Percentiles rank a stretch among this genome's conserved stretches.
Evolutionary conservation across 1,140 invertebrate species (phyloP).

Genomic region (Zelostemma sp.): DNA sequence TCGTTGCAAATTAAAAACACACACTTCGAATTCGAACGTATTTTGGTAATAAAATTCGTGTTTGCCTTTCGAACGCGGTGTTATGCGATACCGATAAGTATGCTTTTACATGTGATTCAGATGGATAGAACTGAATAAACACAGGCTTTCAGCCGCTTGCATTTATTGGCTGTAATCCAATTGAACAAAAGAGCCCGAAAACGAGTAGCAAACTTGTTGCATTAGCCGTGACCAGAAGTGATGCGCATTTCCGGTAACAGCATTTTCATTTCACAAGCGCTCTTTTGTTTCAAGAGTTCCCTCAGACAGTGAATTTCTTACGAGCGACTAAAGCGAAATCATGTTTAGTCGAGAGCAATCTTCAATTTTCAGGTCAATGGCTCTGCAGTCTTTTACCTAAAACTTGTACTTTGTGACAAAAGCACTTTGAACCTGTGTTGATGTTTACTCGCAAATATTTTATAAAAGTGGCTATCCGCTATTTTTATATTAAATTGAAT

Average conservation of each 20-base stretch:
- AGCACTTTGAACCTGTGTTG: background rate
- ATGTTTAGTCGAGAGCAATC: slow-evolving; percentile 7
- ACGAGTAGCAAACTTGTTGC: slow-evolving; percentile 53
- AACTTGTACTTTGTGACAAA: background rate
- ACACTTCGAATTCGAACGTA: no score
- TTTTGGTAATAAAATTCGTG: no score
- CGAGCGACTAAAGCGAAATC: slow-evolving; percentile 13
- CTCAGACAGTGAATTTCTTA: slow-evolving; percentile 18
- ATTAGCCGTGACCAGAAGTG: slow-evolving; percentile 40
- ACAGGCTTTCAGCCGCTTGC: slow-evolving; percentile 57
- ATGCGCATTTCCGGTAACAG: slow-evolving; percentile 26
- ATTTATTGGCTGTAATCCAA: slow-evolving; percentile 54
- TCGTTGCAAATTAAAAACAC: no score
- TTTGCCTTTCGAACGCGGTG: no score
- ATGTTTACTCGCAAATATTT: background rate
- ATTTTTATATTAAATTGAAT: no score
- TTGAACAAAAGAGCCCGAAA: slow-evolving; percentile 47
- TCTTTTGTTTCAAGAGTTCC: slow-evolving; percentile 22
- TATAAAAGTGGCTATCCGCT: no score
- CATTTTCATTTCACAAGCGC: slow-evolving; percentile 20
- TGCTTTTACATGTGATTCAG: no score
- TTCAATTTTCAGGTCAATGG: background rate
- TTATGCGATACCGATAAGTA: no score
- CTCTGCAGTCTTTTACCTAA: background rate
- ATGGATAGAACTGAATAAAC: no score